These are phyloP conservation scores for Petrolisthes manimaculis DNA, from an alignment of 2,888 invertebrate genomes.

Conservation along the genomic window DNA sequence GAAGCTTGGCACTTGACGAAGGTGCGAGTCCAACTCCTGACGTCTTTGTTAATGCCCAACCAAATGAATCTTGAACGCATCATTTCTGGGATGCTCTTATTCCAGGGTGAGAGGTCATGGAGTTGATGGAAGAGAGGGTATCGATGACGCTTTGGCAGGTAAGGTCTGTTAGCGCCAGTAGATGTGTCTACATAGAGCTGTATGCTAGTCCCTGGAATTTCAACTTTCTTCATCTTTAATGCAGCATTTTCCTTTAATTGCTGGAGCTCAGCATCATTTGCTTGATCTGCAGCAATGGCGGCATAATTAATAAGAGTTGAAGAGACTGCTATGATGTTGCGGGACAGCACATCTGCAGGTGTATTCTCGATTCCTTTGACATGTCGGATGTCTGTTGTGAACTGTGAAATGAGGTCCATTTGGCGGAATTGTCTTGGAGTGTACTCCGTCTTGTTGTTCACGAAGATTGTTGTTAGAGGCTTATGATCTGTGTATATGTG, in stretches of 20 bases:
- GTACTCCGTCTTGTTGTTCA: background rate
- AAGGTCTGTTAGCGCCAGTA: background rate
- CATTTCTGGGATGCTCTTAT: background rate
- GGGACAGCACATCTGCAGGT: too few species aligned
- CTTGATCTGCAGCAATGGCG: background rate
- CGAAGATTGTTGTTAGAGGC: background rate
- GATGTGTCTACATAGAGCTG: too few species aligned
- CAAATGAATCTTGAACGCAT: too few species aligned
- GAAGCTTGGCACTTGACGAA: too few species aligned
- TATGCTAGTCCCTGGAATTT: background rate
- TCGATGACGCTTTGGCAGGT: background rate
- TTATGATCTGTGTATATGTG: too few species aligned
- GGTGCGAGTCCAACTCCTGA: too few species aligned
- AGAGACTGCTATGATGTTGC: too few species aligned
- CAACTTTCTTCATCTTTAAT: background rate
- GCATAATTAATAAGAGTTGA: background rate
- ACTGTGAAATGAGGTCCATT: background rate
- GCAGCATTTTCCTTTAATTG: too few species aligned
- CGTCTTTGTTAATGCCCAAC: too few species aligned
- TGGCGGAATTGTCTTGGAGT: background rate
- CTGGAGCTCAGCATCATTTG: too few species aligned
- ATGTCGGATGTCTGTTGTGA: background rate
- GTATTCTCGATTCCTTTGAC: too few species aligned
- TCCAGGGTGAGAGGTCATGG: slow-evolving; percentile 17
- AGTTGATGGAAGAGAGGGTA: slow-evolving; percentile 11